Evolutionary conservation across 2,888 invertebrate species (phyloP).

Genomic region (Diarsia brunnea): DNA sequence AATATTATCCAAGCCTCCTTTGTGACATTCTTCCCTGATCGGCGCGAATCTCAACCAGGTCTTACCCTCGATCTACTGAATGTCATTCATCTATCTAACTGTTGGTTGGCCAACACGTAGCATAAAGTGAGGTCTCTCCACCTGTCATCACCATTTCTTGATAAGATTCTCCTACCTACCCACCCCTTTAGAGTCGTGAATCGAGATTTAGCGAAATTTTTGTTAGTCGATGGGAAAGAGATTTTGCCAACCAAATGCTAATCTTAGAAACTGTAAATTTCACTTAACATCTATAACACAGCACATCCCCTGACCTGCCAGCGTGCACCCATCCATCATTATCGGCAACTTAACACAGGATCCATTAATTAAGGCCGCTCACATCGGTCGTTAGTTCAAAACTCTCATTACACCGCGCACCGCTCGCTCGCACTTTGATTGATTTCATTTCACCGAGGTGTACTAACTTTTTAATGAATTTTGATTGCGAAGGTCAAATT

Average conservation of each 20-base stretch:
- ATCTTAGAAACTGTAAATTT: not conserved
- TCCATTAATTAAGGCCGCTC: slow-evolving; percentile 62
- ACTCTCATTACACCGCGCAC: slow-evolving; percentile 52
- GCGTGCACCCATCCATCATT: slow-evolving; percentile 50
- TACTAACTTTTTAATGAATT: slow-evolving; percentile 57
- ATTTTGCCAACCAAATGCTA: not conserved
- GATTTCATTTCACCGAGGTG: slow-evolving; percentile 49
- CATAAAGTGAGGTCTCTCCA: not conserved
- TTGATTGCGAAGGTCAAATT: slow-evolving; percentile 48
- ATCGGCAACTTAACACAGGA: slow-evolving; percentile 41
- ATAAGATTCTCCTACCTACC: not conserved
- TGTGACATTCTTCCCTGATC: not conserved
- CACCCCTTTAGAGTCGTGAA: not conserved
- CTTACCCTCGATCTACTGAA: not conserved
- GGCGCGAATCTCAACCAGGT: not conserved
- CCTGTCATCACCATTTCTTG: not conserved
- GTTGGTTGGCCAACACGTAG: not conserved
- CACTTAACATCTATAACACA: not conserved
- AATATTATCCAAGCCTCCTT: not conserved
- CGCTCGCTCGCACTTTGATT: slow-evolving; percentile 54
- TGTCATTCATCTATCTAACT: not conserved
- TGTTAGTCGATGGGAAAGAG: not conserved
- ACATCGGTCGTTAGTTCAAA: slow-evolving; percentile 60
- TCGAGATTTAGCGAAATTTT: not conserved
- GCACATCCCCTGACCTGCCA: slow-evolving; percentile 11